These are phyloP conservation scores for Bilobella aurantiaca DNA, from an alignment of 1,140 invertebrate genomes.

Conservation along the genomic window DNA sequence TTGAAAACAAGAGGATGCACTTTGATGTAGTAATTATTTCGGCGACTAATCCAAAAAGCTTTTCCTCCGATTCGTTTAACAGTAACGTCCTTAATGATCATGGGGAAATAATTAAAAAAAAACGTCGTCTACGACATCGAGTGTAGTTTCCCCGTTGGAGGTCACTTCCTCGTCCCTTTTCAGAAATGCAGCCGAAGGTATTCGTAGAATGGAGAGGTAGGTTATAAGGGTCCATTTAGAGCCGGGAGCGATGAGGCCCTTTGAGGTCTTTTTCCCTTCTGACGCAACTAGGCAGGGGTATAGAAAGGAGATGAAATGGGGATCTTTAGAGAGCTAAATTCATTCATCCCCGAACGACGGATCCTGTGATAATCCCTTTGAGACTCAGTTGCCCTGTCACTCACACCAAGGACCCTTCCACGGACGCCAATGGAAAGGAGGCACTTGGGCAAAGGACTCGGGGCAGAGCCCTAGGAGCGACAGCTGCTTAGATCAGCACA, in stretches of 20 bases:
- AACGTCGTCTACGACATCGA: too few relatives aligned
- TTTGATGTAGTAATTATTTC: neutral
- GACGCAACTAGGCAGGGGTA: too few relatives aligned
- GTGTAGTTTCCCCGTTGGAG: too few relatives aligned
- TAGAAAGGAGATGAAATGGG: neutral
- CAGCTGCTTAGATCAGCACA: constrained; percentile 1
- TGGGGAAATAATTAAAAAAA: too few relatives aligned
- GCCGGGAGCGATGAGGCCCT: neutral
- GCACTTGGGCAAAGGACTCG: neutral
- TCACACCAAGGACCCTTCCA: neutral
- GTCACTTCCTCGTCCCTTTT: too few relatives aligned
- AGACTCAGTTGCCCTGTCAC: constrained; percentile 3
- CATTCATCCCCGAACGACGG: neutral
- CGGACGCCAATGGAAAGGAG: neutral
- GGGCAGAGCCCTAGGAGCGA: too few relatives aligned
- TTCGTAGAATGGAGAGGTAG: too few relatives aligned
- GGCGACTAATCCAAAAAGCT: neutral
- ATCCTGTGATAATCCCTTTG: constrained; percentile 1
- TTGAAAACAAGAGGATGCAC: neutral
- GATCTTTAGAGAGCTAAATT: neutral
- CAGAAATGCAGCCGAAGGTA: too few relatives aligned
- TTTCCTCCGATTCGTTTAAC: too few relatives aligned
- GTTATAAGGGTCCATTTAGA: neutral
- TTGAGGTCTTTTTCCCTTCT: neutral
- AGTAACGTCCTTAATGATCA: too few relatives aligned